A percentile compares a stretch with the other conserved stretches of the same genome.
Evolutionary conservation across 2,113 vertebrate species (phyloP).

Genomic region (Leucoraja erinaceus): DNA sequence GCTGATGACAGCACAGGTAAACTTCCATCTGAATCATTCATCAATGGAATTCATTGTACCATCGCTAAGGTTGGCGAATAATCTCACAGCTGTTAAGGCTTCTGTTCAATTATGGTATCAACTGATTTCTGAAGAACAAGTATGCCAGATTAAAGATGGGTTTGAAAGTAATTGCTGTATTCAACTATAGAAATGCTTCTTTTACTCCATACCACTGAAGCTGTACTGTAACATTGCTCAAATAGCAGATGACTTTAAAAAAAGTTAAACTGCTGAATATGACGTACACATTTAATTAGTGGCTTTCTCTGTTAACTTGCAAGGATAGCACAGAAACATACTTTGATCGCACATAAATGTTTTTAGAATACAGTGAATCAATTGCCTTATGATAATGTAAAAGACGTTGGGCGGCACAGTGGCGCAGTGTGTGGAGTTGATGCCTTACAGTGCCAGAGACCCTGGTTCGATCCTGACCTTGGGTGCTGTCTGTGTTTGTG

Average conservation of each 20-base stretch:
- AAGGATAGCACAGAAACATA: background rate
- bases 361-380: background rate
- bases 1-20: background rate
- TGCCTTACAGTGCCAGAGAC: too few species aligned
- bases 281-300: background rate
- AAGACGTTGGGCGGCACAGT: background rate
- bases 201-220: background rate
- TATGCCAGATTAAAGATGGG: slow-evolving; percentile 25
- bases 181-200: slow-evolving; percentile 11
- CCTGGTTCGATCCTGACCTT: too few species aligned
- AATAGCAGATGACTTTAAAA: background rate
- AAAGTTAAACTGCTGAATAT: slow-evolving; percentile 14
- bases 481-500: too few species aligned
- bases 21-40: background rate
- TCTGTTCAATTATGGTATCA: slow-evolving; percentile 9
- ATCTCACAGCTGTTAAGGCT: background rate
- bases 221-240: background rate
- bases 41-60: background rate
- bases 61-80: slow-evolving; percentile 2
- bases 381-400: background rate
- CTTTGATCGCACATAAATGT: background rate
- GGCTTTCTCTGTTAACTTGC: background rate
- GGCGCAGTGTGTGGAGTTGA: too few species aligned
- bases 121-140: slow-evolving; percentile 28
- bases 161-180: slow-evolving; percentile 33